phyloP scores from a whole-genome alignment of 2,113 vertebrate genomes.

The Setophaga kirtlandii region DNA sequence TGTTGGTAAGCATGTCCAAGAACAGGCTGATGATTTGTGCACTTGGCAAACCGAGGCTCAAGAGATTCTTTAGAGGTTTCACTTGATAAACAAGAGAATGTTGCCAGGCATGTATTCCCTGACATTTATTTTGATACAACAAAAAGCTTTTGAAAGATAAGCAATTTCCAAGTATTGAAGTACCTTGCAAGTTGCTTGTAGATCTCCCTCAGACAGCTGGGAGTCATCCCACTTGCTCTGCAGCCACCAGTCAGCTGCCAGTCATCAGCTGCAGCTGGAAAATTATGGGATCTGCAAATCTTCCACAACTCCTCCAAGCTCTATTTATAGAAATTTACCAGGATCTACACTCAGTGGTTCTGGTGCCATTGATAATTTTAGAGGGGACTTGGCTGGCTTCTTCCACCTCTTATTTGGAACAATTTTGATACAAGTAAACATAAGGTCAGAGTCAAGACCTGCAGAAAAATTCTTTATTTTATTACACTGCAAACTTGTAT shows the following conservation, averaged over 20 bases:
- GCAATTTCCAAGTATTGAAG: constrained; percentile 1
- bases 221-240: neutral
- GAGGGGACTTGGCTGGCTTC: constrained; percentile 58
- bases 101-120: neutral
- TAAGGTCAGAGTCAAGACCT: constrained; percentile 25
- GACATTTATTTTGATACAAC: constrained; percentile 12
- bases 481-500: neutral
- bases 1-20: neutral
- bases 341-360: constrained; percentile 37
- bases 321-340: constrained; percentile 63
- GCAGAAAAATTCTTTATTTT: constrained; percentile 26
- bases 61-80: constrained; percentile 55
- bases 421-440: constrained; percentile 42
- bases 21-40: constrained; percentile 26
- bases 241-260: neutral
- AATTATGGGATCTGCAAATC: constrained; percentile 45
- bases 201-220: neutral
- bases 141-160: constrained; percentile 43
- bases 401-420: constrained; percentile 58
- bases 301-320: constrained; percentile 5
- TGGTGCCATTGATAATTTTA: constrained; percentile 70
- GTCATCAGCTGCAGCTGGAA: constrained; percentile 43
- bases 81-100: constrained; percentile 38
- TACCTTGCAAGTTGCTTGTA: neutral
- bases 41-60: constrained; percentile 11